Conservation (phyloP, 2,797 vertebrate species). For the Podarcis siculus region DNA sequence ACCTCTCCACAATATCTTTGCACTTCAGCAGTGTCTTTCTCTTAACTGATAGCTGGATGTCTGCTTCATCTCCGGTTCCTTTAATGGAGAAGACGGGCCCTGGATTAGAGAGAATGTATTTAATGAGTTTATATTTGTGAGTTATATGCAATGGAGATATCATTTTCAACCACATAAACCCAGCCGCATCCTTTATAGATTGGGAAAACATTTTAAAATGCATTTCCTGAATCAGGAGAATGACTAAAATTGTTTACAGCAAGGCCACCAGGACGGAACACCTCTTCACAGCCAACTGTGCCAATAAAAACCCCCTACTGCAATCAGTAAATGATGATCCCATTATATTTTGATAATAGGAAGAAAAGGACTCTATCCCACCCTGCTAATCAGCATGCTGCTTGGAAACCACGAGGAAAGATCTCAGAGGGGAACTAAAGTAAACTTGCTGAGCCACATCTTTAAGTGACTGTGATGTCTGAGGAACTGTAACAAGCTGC, state of each 20-base stretch:
- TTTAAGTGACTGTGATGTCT: conserved; percentile 18
- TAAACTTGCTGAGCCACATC: conserved; percentile 22
- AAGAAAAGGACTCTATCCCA: background rate
- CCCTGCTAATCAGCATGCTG: conserved; percentile 14
- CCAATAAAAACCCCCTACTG: conserved; percentile 21
- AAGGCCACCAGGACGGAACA: background rate
- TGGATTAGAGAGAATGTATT: background rate
- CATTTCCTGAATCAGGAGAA: conserved; percentile 25
- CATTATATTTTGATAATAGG: conserved; percentile 8
- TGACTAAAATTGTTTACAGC: conserved; percentile 12
- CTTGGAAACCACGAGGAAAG: background rate
- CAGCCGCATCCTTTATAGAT: conserved; percentile 18
- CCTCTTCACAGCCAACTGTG: conserved; percentile 18
- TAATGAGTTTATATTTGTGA: background rate
- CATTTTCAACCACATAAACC: conserved; percentile 5
- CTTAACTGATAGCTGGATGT: background rate
- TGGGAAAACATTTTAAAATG: conserved; percentile 19
- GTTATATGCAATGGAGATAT: background rate
- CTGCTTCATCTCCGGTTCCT: background rate
- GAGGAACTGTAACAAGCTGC: conserved; percentile 8
- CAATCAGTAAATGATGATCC: conserved; percentile 12
- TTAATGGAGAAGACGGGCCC: background rate
- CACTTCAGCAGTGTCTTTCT: background rate
- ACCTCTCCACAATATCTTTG: background rate
- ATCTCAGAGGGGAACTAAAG: conserved; percentile 33